Conservation (phyloP, 2,888 invertebrate species). For the Pollenia amentaria region DNA sequence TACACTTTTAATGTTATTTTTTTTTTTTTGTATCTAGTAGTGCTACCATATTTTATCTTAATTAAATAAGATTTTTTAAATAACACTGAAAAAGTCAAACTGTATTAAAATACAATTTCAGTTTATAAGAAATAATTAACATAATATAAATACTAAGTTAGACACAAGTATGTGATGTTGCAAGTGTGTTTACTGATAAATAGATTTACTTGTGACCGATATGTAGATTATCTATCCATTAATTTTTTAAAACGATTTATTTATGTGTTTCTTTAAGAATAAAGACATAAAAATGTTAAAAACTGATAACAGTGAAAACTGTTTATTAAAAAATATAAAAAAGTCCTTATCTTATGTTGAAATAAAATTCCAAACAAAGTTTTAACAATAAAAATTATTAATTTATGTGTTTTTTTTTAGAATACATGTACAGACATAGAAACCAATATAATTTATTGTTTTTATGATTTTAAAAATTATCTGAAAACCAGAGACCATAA, state of each 20-base stretch:
- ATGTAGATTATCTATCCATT: conserved; percentile 27
- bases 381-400: conserved; percentile 20
- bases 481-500: background rate
- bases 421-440: background rate
- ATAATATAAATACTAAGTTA: too few species aligned
- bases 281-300: conserved; percentile 29
- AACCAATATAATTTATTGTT: background rate
- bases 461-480: conserved; percentile 19
- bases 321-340: background rate
- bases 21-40: background rate
- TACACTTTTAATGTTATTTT: too few species aligned
- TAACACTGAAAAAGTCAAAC: too few species aligned
- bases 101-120: too few species aligned
- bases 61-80: too few species aligned
- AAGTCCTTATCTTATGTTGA: conserved; percentile 24
- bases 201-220: background rate
- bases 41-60: too few species aligned
- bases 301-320: conserved; percentile 44
- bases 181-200: conserved; percentile 23
- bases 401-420: background rate
- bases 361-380: conserved; percentile 1
- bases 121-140: too few species aligned
- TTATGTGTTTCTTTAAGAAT: conserved; percentile 39
- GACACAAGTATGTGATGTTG: background rate
- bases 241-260: conserved; percentile 22